Conservation (phyloP, 1,140 invertebrate species). For the Cheumatopsyche charites region DNA sequence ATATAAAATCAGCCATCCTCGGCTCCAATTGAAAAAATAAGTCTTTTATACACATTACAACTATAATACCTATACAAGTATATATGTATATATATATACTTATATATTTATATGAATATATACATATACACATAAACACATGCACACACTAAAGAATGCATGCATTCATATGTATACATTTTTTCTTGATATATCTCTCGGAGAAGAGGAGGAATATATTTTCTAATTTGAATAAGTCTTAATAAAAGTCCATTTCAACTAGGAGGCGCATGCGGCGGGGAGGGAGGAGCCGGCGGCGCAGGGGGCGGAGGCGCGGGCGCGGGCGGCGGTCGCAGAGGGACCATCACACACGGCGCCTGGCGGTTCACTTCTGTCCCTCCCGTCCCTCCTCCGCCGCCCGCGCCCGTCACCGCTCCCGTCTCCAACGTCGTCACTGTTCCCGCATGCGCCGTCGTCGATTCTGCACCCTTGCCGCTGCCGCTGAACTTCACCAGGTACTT, state of each 20-base stretch:
- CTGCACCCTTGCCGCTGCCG: constrained; percentile 49
- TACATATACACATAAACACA: constrained; percentile 31
- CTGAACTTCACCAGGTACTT: constrained; percentile 49
- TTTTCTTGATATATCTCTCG: constrained; percentile 37
- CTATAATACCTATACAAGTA: constrained; percentile 42
- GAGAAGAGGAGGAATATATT: constrained; percentile 37
- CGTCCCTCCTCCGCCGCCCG: constrained; percentile 30
- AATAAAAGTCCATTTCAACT: constrained; percentile 44
- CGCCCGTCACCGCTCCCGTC: constrained; percentile 22
- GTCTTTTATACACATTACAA: constrained; percentile 44
- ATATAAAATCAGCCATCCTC: constrained; percentile 25
- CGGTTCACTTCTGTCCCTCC: constrained; percentile 25
- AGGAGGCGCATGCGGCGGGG: constrained; percentile 49
- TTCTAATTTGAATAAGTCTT: constrained; percentile 40
- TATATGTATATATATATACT: constrained; percentile 34
- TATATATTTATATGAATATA: constrained; percentile 29
- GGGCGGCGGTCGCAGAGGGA: constrained; percentile 54
- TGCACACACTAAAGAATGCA: too few relatives aligned
- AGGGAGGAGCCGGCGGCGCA: constrained; percentile 34
- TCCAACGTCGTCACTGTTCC: constrained; percentile 13
- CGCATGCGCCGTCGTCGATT: constrained; percentile 44
- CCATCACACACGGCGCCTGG: constrained; percentile 56
- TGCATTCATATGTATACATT: constrained; percentile 35
- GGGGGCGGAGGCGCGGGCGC: constrained; percentile 53
- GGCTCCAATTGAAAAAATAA: constrained; percentile 44